Evolutionary conservation across 2,888 invertebrate genomes (phyloP).

Genomic region (Lissonota sp.): DNA sequence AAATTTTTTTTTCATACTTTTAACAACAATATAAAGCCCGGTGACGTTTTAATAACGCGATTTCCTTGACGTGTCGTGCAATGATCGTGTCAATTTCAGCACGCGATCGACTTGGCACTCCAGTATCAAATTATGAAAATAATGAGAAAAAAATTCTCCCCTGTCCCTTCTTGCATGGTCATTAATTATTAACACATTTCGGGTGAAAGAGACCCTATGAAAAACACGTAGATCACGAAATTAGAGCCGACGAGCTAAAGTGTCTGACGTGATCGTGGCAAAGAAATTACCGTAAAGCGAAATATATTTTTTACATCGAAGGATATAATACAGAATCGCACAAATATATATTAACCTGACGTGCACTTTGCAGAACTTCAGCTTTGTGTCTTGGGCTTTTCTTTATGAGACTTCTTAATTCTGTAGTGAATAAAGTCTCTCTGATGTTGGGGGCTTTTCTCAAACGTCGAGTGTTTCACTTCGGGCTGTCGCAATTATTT

Average conservation of each 20-base stretch:
- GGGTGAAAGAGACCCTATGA: conserved; percentile 1
- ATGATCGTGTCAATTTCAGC: no score
- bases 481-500: conserved; percentile 74
- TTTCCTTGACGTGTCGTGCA: no score
- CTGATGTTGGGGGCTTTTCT: not conserved
- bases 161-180: not conserved
- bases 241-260: not conserved
- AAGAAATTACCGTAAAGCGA: conserved; percentile 27
- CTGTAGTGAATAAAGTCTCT: conserved; percentile 4
- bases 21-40: no score
- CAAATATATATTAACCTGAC: not conserved
- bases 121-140: no score
- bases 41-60: no score
- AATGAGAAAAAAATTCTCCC: no score
- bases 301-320: conserved; percentile 47
- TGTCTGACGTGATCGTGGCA: conserved; percentile 11
- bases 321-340: not conserved
- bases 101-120: no score
- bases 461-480: conserved; percentile 65
- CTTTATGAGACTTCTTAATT: conserved; percentile 14
- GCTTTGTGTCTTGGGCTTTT: conserved; percentile 16
- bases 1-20: no score
- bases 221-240: not conserved
- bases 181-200: conserved; percentile 41
- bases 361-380: not conserved